Evolutionary conservation across 2,888 invertebrate genomes (phyloP).

Genomic region (Euplexia lucipara): DNA sequence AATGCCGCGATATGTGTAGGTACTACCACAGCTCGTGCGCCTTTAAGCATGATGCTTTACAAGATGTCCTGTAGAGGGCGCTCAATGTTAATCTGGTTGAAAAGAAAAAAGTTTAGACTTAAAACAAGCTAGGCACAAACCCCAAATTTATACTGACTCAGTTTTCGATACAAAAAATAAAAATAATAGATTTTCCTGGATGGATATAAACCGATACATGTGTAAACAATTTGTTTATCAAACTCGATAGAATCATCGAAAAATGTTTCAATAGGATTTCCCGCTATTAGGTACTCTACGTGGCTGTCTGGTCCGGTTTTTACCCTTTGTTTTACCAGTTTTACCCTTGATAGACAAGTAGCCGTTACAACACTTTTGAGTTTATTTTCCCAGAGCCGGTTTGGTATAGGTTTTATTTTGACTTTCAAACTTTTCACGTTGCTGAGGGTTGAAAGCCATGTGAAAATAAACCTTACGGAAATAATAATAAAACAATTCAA

Average conservation of each 20-base stretch:
- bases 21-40: background rate
- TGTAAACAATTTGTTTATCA: slow-evolving; percentile 2
- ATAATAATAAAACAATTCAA: background rate
- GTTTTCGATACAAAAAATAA: background rate
- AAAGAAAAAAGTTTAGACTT: background rate
- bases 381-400: slow-evolving; percentile 26
- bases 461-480: background rate
- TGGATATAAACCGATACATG: background rate
- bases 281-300: slow-evolving; percentile 26
- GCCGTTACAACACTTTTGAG: slow-evolving; percentile 23
- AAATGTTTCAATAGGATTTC: slow-evolving; percentile 31
- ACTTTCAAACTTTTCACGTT: slow-evolving; percentile 4
- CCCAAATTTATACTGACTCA: background rate
- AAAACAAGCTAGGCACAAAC: background rate
- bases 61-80: slow-evolving; percentile 39
- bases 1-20: background rate
- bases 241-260: slow-evolving; percentile 17
- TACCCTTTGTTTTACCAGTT: slow-evolving; percentile 25
- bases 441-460: background rate
- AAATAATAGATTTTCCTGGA: background rate
- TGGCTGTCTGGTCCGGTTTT: slow-evolving; percentile 22
- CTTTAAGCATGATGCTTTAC: slow-evolving; percentile 1
- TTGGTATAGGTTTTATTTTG: slow-evolving; percentile 24
- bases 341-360: slow-evolving; percentile 47
- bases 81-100: background rate